phyloP scores from a whole-genome alignment of 2,888 invertebrate genomes.

The Stenotaenia linearis region DNA sequence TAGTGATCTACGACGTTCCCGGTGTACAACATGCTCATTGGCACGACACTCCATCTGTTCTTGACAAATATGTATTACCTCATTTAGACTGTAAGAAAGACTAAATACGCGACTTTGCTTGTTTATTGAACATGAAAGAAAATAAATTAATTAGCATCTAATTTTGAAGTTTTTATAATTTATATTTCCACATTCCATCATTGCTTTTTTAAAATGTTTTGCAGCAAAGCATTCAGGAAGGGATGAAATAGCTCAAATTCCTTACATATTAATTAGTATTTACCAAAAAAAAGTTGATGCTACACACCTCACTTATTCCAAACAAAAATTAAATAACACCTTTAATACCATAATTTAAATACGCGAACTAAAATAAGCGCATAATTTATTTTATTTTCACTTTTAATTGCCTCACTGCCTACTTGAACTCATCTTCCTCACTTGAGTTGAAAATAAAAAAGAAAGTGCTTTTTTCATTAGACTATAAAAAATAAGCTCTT shows the following conservation, averaged over 20 bases:
- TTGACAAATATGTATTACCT: not conserved
- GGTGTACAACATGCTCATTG: not conserved
- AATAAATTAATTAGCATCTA: too few species aligned
- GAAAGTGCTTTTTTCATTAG: not conserved
- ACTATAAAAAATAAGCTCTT: not conserved
- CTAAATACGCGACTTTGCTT: not conserved
- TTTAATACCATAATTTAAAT: not conserved
- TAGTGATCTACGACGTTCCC: not conserved
- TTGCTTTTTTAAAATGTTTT: too few species aligned
- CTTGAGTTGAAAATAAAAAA: too few species aligned
- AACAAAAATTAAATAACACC: not conserved
- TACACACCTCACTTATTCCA: too few species aligned
- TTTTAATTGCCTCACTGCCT: not conserved
- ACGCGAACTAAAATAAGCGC: not conserved
- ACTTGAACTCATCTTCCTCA: not conserved
- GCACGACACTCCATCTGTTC: not conserved
- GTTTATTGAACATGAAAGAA: not conserved
- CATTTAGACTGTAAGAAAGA: not conserved
- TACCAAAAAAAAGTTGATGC: too few species aligned
- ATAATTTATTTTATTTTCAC: not conserved
- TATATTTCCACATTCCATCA: too few species aligned
- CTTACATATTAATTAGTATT: too few species aligned
- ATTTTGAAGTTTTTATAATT: too few species aligned
- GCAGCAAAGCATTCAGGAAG: too few species aligned
- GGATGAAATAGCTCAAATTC: too few species aligned